phyloP scores from a whole-genome alignment of 2,797 vertebrate species.

The Myotis vivesi region DNA sequence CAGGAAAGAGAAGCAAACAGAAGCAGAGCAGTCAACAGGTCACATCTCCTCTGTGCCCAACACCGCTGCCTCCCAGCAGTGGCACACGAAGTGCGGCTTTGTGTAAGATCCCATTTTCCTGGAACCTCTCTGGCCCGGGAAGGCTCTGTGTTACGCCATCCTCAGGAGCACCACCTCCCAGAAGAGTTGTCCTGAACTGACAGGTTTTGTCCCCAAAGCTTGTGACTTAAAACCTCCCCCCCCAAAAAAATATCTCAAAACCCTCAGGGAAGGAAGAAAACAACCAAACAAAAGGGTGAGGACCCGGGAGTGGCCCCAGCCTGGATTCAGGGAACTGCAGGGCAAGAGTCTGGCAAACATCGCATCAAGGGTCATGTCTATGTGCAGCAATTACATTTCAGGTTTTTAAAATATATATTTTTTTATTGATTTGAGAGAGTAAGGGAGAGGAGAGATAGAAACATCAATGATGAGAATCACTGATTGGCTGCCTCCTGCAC shows the following conservation, averaged over 20 bases:
- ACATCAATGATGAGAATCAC: not conserved
- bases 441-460: no score
- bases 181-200: not conserved
- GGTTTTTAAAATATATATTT: no score
- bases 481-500: not conserved
- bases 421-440: no score
- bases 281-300: not conserved
- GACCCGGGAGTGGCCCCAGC: not conserved
- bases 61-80: fast-evolving
- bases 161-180: not conserved
- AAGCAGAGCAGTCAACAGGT: fast-evolving
- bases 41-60: not conserved
- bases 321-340: not conserved
- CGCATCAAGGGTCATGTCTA: fast-evolving
- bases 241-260: not conserved
- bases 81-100: fast-evolving
- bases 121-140: not conserved
- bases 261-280: not conserved
- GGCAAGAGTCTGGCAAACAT: not conserved
- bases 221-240: not conserved
- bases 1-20: not conserved
- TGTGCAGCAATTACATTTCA: fast-evolving
- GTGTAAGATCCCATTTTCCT: not conserved
- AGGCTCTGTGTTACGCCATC: no score
- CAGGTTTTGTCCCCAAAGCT: not conserved